Base-by-base conservation (phyloP, 1,140 invertebrate species). In the Brachionus rotundiformis region DNA sequence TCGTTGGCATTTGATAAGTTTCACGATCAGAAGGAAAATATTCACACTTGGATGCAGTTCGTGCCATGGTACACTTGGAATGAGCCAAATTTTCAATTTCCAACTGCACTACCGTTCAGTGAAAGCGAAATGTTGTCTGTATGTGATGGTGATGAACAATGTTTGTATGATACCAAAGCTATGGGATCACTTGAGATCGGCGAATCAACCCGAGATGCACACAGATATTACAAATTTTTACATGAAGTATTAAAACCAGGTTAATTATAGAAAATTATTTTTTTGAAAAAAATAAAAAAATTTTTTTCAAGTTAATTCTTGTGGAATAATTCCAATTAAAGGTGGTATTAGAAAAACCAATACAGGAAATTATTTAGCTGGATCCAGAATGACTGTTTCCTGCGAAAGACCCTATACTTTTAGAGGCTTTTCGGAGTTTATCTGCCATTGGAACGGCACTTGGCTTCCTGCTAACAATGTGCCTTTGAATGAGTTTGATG, bases 341-440 rank as follows among this genome's bases (percentile, higher is more conserved):
- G 79, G 79, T 2, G 54, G 31, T 16, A 81, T 81, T 13, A 41
- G 79, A 41, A 63, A 63, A 81, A 81, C 79, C 10, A 61, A 29
- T 1, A 81, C 76, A 8, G 76, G 76, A 31, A 79, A 79, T 71
- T 81, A 81, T 81, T 81, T 81, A 23, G 79, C 79, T 16, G 79
- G 79, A 5, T 23, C 29, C 19, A 47, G 36, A 44, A 81, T 81
- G 79, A 63, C 31, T 4, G 25, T 81, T n/a, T 44, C 33, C 25
- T 81, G 79, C 41, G 39, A 81, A 71, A 63, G 23, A 29, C n/a
- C 19, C 39, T 81, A 81, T 25, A 71, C 39, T n/a, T 81, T 81
- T n/a, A 27, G 36, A 8, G 79, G 79, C 3, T 81, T 23, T 16
- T 61, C 79, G 10, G 54, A 81, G 13, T 81, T 41, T 44, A 33